phyloP scores from a whole-genome alignment of 2,888 invertebrate genomes.

The Anticlea derivata region DNA sequence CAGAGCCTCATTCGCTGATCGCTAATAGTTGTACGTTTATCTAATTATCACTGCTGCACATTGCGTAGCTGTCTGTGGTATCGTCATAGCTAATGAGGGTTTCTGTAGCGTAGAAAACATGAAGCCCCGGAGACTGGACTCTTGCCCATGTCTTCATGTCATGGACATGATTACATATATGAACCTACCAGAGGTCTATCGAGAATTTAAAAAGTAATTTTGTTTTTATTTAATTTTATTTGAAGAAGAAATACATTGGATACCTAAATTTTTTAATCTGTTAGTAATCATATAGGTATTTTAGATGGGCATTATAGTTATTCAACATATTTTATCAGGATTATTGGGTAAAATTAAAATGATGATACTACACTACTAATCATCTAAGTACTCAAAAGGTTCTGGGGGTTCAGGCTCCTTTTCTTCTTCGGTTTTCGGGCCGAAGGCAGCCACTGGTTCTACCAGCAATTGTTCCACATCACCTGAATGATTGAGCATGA shows the following conservation, averaged over 20 bases:
- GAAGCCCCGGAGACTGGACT: too few relatives aligned
- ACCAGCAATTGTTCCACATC: conserved; percentile 93
- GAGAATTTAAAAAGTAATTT: neutral
- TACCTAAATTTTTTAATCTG: conserved; percentile 14
- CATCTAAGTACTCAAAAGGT: conserved; percentile 97
- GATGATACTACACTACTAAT: conserved; percentile 74
- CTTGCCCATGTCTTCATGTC: too few relatives aligned
- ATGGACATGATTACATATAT: too few relatives aligned
- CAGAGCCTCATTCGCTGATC: too few relatives aligned
- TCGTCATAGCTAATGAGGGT: too few relatives aligned
- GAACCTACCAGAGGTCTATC: too few relatives aligned
- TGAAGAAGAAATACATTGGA: conserved; percentile 53
- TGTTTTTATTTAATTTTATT: conserved; percentile 22
- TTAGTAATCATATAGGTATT: conserved; percentile 30
- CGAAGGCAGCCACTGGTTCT: conserved; percentile 95
- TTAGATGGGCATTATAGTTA: conserved; percentile 54
- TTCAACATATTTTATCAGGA: conserved; percentile 59
- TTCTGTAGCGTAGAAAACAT: too few relatives aligned
- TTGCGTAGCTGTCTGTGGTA: too few relatives aligned
- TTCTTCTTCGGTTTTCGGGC: conserved; percentile 96
- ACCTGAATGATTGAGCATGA: conserved; percentile 95
- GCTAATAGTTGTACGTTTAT: too few relatives aligned
- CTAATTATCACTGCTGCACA: too few relatives aligned
- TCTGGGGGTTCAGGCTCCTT: conserved; percentile 99
- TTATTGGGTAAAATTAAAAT: conserved; percentile 44